Percentiles rank a stretch among this genome's conserved stretches.
phyloP scores from a whole-genome alignment of 2,113 vertebrate genomes.

The Montifringilla adamsi region DNA sequence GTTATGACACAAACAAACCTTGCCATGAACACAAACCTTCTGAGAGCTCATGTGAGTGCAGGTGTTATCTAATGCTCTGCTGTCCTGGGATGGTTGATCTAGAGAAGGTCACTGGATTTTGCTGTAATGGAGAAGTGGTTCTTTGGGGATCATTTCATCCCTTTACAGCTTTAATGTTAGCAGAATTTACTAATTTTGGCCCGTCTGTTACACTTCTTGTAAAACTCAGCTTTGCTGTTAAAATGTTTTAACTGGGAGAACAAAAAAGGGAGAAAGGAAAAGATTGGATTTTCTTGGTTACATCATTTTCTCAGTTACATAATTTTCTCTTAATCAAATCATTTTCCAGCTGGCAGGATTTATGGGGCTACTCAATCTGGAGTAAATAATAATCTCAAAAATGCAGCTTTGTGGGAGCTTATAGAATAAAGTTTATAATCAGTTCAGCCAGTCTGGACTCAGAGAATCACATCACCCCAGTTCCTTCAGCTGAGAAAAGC shows the following conservation, averaged over 20 bases:
- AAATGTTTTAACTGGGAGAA: not conserved
- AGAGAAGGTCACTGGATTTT: not conserved
- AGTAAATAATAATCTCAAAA: not conserved
- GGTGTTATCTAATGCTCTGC: not conserved
- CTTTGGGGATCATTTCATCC: not conserved
- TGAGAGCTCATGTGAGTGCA: not conserved
- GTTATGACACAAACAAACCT: not conserved
- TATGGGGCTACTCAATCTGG: not conserved
- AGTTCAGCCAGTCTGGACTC: not conserved
- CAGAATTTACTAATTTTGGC: not conserved
- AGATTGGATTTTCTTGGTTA: not conserved
- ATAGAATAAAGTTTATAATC: not conserved
- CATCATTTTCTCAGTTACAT: not conserved
- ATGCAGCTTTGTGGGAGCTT: not conserved
- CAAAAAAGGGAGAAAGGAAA: not conserved
- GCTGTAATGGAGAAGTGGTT: not conserved
- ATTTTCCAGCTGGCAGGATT: conserved; percentile 1
- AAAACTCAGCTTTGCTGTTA: not conserved
- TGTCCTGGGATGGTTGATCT: not conserved
- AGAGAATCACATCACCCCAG: not conserved
- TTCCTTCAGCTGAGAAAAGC: not conserved
- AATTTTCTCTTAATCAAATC: conserved; percentile 4
- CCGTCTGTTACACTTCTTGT: not conserved
- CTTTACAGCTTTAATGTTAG: not conserved
- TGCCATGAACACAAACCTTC: not conserved